phyloP scores from a whole-genome alignment of 2,797 vertebrate species.

The Myotis planiceps region DNA sequence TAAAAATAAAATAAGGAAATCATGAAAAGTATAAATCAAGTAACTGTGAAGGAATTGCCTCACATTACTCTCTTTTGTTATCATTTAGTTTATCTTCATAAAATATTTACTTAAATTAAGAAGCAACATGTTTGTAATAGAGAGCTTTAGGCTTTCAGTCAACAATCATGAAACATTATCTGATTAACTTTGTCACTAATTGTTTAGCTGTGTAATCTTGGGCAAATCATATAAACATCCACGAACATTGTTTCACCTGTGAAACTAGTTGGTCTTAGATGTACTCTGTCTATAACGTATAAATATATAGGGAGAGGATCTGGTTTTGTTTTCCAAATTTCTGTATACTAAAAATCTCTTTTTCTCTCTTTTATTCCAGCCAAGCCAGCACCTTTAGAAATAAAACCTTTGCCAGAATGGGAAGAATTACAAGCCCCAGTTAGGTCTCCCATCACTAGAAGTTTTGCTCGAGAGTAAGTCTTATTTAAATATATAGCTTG shows the following conservation, averaged over 20 bases:
- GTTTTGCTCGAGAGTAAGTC: constrained; percentile 98
- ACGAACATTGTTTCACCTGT: background rate
- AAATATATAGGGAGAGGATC: background rate
- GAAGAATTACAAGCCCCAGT: constrained; percentile 97
- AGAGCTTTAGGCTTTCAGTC: background rate
- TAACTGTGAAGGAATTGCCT: background rate
- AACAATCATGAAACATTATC: background rate
- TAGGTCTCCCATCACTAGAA: constrained; percentile 97
- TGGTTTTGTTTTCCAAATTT: constrained; percentile 32
- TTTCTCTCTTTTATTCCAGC: constrained; percentile 86
- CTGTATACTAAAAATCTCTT: constrained; percentile 50
- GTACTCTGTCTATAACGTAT: background rate
- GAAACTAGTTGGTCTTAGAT: background rate
- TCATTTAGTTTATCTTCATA: constrained; percentile 6
- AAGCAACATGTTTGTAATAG: background rate
- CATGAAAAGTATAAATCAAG: background rate
- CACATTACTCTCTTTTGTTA: background rate
- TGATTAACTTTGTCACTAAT: background rate
- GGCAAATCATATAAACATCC: background rate
- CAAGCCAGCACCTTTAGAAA: constrained; percentile 97
- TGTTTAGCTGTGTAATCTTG: background rate
- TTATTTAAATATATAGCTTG: constrained; percentile 26
- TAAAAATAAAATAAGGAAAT: background rate
- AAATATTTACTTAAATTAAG: constrained; percentile 23
- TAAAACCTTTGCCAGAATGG: constrained; percentile 96